A percentile compares a stretch with the other conserved stretches of the same genome.
Evolutionary conservation across 2,113 vertebrate species (phyloP).

Genomic region (Phylloscopus trochiloides): DNA sequence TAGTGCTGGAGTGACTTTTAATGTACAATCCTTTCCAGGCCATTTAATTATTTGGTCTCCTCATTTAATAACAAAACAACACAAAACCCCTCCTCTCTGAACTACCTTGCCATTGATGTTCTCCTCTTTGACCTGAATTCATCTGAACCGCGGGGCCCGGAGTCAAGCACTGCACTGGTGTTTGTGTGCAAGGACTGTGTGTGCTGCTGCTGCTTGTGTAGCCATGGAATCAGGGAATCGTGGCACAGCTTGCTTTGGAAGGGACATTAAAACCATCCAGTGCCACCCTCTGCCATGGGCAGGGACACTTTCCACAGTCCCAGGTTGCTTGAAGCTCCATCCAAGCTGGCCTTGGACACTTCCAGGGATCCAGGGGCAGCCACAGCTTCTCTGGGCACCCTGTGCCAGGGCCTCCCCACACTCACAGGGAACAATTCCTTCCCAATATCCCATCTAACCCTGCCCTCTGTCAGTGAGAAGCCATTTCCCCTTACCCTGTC

Average conservation of each 20-base stretch:
- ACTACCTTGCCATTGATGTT: background rate
- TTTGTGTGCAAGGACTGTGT: background rate
- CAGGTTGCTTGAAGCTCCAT: background rate
- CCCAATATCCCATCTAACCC: background rate
- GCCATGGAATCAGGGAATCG: background rate
- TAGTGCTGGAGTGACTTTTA: conserved; percentile 30
- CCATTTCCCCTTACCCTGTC: background rate
- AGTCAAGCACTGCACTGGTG: background rate
- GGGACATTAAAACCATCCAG: background rate
- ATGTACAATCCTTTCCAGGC: conserved; percentile 20
- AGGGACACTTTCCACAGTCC: background rate
- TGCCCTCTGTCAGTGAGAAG: background rate
- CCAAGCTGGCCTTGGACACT: rapidly evolving
- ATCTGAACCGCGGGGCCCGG: rapidly evolving
- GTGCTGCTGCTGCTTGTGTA: background rate
- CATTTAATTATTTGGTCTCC: conserved; percentile 32
- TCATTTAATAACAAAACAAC: background rate
- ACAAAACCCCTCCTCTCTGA: background rate
- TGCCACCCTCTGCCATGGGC: background rate
- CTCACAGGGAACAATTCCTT: background rate
- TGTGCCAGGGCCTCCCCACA: background rate
- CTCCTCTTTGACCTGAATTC: background rate
- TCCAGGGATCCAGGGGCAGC: background rate
- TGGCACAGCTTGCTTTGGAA: background rate
- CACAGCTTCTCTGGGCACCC: background rate